These are phyloP conservation scores for Dascyllus trimaculatus DNA, from an alignment of 2,113 vertebrate species.

Conservation along the genomic window DNA sequence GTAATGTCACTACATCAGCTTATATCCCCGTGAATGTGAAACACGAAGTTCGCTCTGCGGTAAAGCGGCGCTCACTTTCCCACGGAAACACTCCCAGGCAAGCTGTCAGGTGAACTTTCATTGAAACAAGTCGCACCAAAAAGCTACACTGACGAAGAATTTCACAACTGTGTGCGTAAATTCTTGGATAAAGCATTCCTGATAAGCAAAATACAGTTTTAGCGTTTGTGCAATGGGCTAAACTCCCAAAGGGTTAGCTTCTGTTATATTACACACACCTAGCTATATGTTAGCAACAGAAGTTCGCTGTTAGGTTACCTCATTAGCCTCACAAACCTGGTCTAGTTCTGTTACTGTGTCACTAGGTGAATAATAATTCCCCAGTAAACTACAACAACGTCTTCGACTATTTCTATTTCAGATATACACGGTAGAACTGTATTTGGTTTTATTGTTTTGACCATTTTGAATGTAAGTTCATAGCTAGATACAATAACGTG, in stretches of 20 bases:
- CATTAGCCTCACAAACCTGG: too few species aligned
- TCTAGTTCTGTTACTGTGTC: too few species aligned
- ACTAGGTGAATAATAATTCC: too few species aligned
- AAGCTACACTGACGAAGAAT: not conserved
- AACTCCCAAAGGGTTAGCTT: not conserved
- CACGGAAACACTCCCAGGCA: not conserved
- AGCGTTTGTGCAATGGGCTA: not conserved
- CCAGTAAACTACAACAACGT: not conserved
- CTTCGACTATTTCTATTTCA: not conserved
- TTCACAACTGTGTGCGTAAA: not conserved
- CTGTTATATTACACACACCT: not conserved
- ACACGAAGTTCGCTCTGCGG: not conserved
- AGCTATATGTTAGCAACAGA: not conserved
- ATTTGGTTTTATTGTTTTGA: conserved; percentile 1
- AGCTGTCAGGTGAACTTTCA: conserved; percentile 16
- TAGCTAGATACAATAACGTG: not conserved
- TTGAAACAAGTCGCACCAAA: not conserved
- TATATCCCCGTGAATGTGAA: not conserved
- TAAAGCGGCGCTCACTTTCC: conserved; percentile 10
- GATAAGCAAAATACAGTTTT: not conserved
- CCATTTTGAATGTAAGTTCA: not conserved
- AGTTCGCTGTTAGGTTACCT: conserved; percentile 14
- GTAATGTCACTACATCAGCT: not conserved
- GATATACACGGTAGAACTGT: not conserved
- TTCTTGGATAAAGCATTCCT: not conserved